Percentiles rank a stretch among this genome's conserved stretches.
phyloP scores from a whole-genome alignment of 2,888 invertebrate species.

The Allacma fusca region DNA sequence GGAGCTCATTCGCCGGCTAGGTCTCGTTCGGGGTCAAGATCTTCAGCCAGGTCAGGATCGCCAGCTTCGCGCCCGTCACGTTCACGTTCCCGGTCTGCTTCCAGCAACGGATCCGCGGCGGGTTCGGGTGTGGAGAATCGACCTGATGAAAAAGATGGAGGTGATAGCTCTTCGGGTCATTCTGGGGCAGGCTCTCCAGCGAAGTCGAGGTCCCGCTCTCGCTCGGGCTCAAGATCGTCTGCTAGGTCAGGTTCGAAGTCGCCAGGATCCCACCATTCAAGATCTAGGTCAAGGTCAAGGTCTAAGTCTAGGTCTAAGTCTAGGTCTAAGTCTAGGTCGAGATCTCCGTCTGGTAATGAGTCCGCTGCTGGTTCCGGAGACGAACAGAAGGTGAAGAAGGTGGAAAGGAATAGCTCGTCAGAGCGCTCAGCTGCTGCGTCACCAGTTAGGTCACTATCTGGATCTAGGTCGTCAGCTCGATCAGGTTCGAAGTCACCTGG shows the following conservation, averaged over 20 bases:
- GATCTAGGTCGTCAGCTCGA: conserved; percentile 27
- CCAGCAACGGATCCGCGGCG: conserved; percentile 26
- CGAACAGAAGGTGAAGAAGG: conserved; percentile 61
- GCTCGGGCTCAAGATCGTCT: conserved; percentile 39
- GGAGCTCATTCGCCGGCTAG: conserved; percentile 14
- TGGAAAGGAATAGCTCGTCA: conserved; percentile 43
- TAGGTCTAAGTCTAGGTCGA: conserved; percentile 51
- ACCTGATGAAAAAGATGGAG: neutral
- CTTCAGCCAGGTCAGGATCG: conserved; percentile 26
- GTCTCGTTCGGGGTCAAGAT: conserved; percentile 17
- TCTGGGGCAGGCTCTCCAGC: conserved; percentile 16
- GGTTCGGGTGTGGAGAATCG: conserved; percentile 18
- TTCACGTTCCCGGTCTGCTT: conserved; percentile 33
- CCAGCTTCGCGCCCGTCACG: neutral
- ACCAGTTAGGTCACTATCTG: conserved; percentile 24
- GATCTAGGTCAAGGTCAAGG: conserved; percentile 49
- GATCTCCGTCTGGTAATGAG: conserved; percentile 39
- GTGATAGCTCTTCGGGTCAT: conserved; percentile 16
- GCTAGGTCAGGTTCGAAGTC: conserved; percentile 47
- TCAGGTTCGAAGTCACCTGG: conserved; percentile 64
- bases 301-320: conserved; percentile 65
- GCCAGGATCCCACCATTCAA: conserved; percentile 49
- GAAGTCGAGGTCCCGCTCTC: conserved; percentile 31
- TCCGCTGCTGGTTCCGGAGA: conserved; percentile 9
- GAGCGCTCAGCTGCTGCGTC: neutral